These are phyloP conservation scores for Polydesmus complanatus DNA, from an alignment of 2,888 invertebrate genomes.

Conservation along the genomic window DNA sequence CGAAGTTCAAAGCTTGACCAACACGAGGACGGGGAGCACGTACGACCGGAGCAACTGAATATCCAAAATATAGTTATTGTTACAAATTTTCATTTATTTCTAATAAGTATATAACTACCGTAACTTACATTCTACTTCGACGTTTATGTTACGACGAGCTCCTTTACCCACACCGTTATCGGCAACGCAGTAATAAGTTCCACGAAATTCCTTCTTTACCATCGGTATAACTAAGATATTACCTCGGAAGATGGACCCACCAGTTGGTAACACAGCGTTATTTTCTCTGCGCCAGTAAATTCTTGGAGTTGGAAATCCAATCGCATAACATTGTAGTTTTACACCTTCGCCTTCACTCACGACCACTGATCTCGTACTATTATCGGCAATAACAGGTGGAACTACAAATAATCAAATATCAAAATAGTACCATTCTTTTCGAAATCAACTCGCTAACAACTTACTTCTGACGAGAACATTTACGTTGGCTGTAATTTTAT, in stretches of 20 bases:
- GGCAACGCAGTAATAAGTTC: slow-evolving; percentile 82
- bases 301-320: slow-evolving; percentile 65
- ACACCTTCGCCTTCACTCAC: slow-evolving; percentile 61
- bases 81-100: neutral
- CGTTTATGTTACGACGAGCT: slow-evolving; percentile 58
- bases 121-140: slow-evolving; percentile 47
- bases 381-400: slow-evolving; percentile 82
- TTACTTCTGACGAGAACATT: slow-evolving; percentile 58
- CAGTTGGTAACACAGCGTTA: slow-evolving; percentile 80
- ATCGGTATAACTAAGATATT: slow-evolving; percentile 61
- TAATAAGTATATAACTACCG: no score
- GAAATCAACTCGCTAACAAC: slow-evolving; percentile 1
- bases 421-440: slow-evolving; percentile 1
- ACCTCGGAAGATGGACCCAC: slow-evolving; percentile 55
- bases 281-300: slow-evolving; percentile 86
- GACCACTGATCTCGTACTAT: slow-evolving; percentile 71
- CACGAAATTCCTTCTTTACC: slow-evolving; percentile 78
- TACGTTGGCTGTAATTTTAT: slow-evolving; percentile 67
- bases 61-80: neutral
- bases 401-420: slow-evolving; percentile 30
- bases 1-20: slow-evolving; percentile 78
- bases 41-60: slow-evolving; percentile 58
- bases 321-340: slow-evolving; percentile 73
- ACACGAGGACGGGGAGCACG: slow-evolving; percentile 55
- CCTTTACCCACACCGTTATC: slow-evolving; percentile 25